These are phyloP conservation scores for Agrilus cyanescens DNA, from an alignment of 2,888 invertebrate species.

Conservation along the genomic window DNA sequence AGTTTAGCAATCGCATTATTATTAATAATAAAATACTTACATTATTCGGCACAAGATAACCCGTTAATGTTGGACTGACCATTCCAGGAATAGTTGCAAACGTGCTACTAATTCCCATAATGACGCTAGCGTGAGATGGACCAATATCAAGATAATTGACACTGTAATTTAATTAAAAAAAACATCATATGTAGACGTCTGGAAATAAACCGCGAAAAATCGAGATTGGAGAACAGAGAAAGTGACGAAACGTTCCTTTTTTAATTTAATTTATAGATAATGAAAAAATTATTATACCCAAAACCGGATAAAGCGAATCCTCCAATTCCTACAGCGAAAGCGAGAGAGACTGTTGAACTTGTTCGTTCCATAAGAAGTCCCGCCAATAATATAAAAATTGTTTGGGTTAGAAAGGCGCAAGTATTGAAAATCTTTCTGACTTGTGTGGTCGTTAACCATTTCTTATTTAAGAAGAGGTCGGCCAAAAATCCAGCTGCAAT, in stretches of 20 bases:
- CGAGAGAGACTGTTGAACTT: constrained; percentile 68
- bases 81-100: constrained; percentile 86
- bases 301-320: constrained; percentile 91
- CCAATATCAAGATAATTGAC: constrained; percentile 84
- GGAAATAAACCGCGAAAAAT: too few species aligned
- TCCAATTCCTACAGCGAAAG: constrained; percentile 80
- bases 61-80: constrained; percentile 71
- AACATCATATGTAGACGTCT: too few species aligned
- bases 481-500: constrained; percentile 73
- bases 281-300: constrained; percentile 41
- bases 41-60: constrained; percentile 61
- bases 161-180: constrained; percentile 36
- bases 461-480: constrained; percentile 58
- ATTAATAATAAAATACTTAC: constrained; percentile 26
- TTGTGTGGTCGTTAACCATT: constrained; percentile 59
- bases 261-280: too few species aligned
- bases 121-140: constrained; percentile 79
- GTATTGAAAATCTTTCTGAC: constrained; percentile 59
- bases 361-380: constrained; percentile 58
- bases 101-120: constrained; percentile 88
- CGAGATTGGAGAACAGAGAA: too few species aligned
- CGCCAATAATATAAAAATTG: constrained; percentile 74
- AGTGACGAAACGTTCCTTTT: too few species aligned
- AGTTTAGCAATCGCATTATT: too few species aligned
- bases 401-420: constrained; percentile 63